Percentiles rank a stretch among this genome's conserved stretches.
Conservation (phyloP, 2,888 invertebrate genomes). For the Lasiommata megera region DNA sequence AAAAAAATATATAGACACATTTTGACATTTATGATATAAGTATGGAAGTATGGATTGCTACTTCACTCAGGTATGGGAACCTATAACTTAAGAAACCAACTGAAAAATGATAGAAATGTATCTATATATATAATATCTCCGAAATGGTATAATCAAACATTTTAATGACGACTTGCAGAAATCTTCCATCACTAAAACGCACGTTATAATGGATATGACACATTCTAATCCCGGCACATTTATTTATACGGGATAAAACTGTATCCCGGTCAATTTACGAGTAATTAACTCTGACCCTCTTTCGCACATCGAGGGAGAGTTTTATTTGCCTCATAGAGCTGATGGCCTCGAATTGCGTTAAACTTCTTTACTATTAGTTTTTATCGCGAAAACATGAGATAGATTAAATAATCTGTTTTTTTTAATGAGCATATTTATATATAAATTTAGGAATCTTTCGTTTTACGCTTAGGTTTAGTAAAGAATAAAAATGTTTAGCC, state of each 20-base stretch:
- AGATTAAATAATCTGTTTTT: background rate
- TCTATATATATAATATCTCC: too few species aligned
- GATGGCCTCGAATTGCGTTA: constrained; percentile 60
- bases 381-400: constrained; percentile 54
- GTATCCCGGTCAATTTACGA: constrained; percentile 77
- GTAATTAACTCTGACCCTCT: constrained; percentile 80
- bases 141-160: too few species aligned
- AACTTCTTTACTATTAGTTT: constrained; percentile 64
- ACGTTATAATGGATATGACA: constrained; percentile 53
- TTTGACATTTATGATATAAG: too few species aligned
- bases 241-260: constrained; percentile 68
- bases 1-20: too few species aligned
- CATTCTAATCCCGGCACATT: constrained; percentile 58
- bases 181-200: constrained; percentile 27
- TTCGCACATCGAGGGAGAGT: constrained; percentile 65
- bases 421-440: too few species aligned
- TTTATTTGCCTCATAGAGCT: constrained; percentile 67
- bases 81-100: too few species aligned
- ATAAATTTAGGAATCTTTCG: too few species aligned
- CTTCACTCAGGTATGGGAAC: too few species aligned
- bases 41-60: too few species aligned
- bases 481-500: too few species aligned
- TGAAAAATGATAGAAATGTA: too few species aligned
- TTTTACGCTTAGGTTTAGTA: too few species aligned
- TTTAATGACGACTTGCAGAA: constrained; percentile 4